Percentiles rank a stretch among this genome's conserved stretches.
These are phyloP conservation scores for Cheilinus undulatus DNA, from an alignment of 2,113 vertebrate genomes.

Conservation along the genomic window DNA sequence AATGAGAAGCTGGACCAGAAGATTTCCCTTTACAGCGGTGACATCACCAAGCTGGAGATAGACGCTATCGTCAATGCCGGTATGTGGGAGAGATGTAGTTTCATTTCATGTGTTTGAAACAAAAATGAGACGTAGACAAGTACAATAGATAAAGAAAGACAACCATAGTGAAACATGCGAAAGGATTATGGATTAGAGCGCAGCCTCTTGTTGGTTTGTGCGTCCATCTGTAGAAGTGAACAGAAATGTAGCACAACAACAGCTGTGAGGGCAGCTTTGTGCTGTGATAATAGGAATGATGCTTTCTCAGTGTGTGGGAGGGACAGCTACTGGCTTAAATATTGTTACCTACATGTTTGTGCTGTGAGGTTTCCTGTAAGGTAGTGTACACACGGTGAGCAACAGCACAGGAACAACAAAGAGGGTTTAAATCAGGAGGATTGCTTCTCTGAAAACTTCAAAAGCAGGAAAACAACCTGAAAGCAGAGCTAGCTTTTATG, in stretches of 20 bases:
- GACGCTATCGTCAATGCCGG: slow-evolving; percentile 91
- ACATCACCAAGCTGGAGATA: slow-evolving; percentile 91
- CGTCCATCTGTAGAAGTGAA: slow-evolving; percentile 14
- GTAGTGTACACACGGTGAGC: background rate
- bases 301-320: slow-evolving; percentile 44
- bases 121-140: background rate
- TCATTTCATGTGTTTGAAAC: background rate
- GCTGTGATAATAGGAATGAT: slow-evolving; percentile 40
- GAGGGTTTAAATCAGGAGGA: background rate
- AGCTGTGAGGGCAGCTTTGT: slow-evolving; percentile 37
- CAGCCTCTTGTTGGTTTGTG: slow-evolving; percentile 17
- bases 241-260: slow-evolving; percentile 29
- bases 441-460: slow-evolving; percentile 21
- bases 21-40: slow-evolving; percentile 87
- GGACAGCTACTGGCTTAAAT: slow-evolving; percentile 33
- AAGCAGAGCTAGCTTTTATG: slow-evolving; percentile 19
- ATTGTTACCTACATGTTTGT: slow-evolving; percentile 16
- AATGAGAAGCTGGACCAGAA: slow-evolving; percentile 85
- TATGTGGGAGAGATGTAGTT: slow-evolving; percentile 50
- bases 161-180: slow-evolving; percentile 16
- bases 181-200: slow-evolving; percentile 24
- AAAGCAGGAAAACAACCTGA: background rate
- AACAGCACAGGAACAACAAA: slow-evolving; percentile 14
- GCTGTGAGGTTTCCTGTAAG: slow-evolving; percentile 33
- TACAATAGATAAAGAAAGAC: background rate